Conservation (phyloP, 2,797 vertebrate species). For the Spheniscus humboldti region DNA sequence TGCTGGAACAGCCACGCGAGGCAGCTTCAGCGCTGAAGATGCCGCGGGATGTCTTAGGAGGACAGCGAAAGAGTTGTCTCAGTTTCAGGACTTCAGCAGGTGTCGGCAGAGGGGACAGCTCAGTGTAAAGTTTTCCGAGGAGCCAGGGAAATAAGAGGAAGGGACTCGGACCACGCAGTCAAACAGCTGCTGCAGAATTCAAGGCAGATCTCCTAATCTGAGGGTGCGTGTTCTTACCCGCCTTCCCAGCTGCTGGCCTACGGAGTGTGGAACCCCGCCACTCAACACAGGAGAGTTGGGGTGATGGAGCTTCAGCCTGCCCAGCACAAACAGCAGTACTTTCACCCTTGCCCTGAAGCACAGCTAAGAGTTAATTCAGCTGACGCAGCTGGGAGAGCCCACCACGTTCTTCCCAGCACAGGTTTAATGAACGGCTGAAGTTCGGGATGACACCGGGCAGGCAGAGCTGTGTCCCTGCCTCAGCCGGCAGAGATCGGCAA, state of each 20-base stretch:
- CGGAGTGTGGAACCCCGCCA: not conserved
- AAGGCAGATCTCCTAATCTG: not conserved
- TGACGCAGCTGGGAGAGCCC: rapidly evolving
- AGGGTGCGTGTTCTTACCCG: not conserved
- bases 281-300: not conserved
- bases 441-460: rapidly evolving
- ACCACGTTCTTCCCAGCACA: not conserved
- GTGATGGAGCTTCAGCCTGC: not conserved
- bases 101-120: not conserved
- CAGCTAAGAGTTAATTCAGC: not conserved
- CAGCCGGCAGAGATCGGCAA: rapidly evolving
- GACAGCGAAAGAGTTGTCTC: not conserved
- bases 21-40: not conserved
- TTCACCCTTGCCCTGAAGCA: not conserved
- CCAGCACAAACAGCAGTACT: rapidly evolving
- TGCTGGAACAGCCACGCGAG: not conserved
- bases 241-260: not conserved
- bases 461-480: not conserved
- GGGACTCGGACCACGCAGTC: rapidly evolving
- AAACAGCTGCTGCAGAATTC: not conserved
- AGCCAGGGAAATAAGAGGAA: not conserved
- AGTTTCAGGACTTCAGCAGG: not conserved
- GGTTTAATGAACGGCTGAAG: not conserved
- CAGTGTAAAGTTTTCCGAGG: rapidly evolving
- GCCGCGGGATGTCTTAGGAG: rapidly evolving